Base-by-base conservation (phyloP, 2,113 vertebrate species). In the Mirza zaza region DNA sequence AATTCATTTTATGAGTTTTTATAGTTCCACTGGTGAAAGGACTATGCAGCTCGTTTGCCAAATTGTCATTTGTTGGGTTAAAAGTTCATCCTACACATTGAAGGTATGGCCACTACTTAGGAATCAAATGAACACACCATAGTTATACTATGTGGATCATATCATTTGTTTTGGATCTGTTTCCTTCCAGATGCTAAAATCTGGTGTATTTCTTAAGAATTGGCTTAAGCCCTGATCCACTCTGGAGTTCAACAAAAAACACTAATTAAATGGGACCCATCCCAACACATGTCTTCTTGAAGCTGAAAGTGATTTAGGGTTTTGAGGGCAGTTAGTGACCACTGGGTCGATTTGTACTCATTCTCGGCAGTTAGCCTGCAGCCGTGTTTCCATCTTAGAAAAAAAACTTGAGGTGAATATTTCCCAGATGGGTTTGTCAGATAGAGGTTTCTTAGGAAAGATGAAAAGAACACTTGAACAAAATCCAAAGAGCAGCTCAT, bases 71-170 rank as follows among this genome's bases (percentile, higher is more conserved):
- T 94, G 97, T 96, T 97, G 81, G 98, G 98, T 98, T 98, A 98
- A 98, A 97, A 98, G 95, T 98, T 98, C 97, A 85, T 96, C 90
- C 95, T 98, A 75, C 90, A 96, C 42, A 83, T 70, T 93, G 18
- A 95, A 95, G 92, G 94, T 94, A 96, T 97, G 97, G 97, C 98
- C 98, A 98, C 98, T 96, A 84, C 97, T 98, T 93, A 98, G 98
- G 98, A 98, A 98, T 98, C 98, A 94, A 98, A 98, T 98, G 98
- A 98, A 97, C 97, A 97, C 98, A 98, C 96, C 98, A 98, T 92
- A 97, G 83, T 84, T 96, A 95, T 97, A 96, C 89, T 97, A 88
- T 87, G 50, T 63, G 82, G 96, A 98, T 91, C 93, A 59, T 92
- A 97, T 32, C 59, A 98, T 98, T 98, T 98, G 68, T 97, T 98